phyloP scores from a whole-genome alignment of 1,140 invertebrate genomes.

The Rhyacophila brunnea region DNA sequence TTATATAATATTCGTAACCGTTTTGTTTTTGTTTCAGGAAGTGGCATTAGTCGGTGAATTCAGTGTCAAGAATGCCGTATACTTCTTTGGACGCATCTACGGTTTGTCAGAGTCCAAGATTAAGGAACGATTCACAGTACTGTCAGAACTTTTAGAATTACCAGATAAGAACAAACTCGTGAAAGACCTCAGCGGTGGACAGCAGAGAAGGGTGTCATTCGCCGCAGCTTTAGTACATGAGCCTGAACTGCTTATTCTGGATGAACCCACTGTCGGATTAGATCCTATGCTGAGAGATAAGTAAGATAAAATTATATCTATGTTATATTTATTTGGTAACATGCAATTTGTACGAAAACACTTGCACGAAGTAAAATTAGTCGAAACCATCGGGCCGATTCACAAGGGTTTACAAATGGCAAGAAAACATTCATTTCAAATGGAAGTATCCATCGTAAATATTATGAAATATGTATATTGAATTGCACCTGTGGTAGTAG shows the following conservation, averaged over 20 bases:
- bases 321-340: neutral
- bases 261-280: conserved; percentile 91
- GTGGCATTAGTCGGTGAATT: conserved; percentile 86
- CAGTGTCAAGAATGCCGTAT: conserved; percentile 78
- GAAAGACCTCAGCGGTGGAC: conserved; percentile 79
- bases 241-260: conserved; percentile 84
- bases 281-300: conserved; percentile 86
- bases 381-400: no score
- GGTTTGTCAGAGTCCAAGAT: conserved; percentile 69
- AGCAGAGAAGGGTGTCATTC: conserved; percentile 83
- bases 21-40: conserved; percentile 71
- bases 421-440: no score
- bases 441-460: no score
- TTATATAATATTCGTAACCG: no score
- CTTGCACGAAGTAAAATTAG: no score
- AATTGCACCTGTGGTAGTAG: no score
- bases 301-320: conserved; percentile 43
- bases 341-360: no score
- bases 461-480: no score
- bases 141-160: conserved; percentile 71
- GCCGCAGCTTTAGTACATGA: conserved; percentile 84
- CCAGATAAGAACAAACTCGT: conserved; percentile 62
- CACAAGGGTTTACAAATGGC: no score
- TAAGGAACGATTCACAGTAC: conserved; percentile 63
- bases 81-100: conserved; percentile 87